phyloP scores from a whole-genome alignment of 2,888 invertebrate genomes.

The Endomychus coccineus region DNA sequence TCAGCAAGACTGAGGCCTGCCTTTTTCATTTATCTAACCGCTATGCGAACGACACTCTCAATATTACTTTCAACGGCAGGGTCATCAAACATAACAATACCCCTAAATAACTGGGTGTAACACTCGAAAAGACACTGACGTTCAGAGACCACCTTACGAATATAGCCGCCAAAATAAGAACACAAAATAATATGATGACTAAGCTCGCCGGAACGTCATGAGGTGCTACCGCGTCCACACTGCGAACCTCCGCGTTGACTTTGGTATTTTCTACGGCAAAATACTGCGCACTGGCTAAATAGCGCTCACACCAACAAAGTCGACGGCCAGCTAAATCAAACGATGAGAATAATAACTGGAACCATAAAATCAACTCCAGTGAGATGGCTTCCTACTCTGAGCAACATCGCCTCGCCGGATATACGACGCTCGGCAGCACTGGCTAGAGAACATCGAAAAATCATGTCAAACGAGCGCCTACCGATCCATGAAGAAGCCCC shows the following conservation, averaged over 20 bases:
- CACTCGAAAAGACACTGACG: slow-evolving; percentile 18
- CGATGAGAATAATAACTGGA: not conserved
- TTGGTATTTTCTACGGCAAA: no score
- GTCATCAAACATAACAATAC: slow-evolving; percentile 1
- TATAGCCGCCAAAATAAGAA: slow-evolving; percentile 15
- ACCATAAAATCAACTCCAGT: no score
- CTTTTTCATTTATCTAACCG: slow-evolving; percentile 5
- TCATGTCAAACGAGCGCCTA: no score
- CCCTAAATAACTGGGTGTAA: slow-evolving; percentile 21
- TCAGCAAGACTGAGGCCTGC: slow-evolving; percentile 2
- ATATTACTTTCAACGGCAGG: not conserved
- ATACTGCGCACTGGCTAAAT: no score
- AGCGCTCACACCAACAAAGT: not conserved
- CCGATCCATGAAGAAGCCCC: no score
- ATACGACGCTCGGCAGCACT: no score
- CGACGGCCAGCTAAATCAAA: not conserved
- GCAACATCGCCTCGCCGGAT: no score
- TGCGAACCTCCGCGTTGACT: slow-evolving; percentile 12
- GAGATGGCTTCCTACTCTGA: no score
- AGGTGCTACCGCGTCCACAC: slow-evolving; percentile 15
- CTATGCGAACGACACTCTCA: slow-evolving; percentile 2
- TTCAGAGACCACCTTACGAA: slow-evolving; percentile 18
- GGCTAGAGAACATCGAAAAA: no score
- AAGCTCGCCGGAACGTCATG: slow-evolving; percentile 16
- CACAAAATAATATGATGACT: slow-evolving; percentile 17